A percentile compares a stretch with the other conserved stretches of the same genome.
These are phyloP conservation scores for Nothobranchius furzeri DNA, from an alignment of 2,113 vertebrate species.

Conservation along the genomic window DNA sequence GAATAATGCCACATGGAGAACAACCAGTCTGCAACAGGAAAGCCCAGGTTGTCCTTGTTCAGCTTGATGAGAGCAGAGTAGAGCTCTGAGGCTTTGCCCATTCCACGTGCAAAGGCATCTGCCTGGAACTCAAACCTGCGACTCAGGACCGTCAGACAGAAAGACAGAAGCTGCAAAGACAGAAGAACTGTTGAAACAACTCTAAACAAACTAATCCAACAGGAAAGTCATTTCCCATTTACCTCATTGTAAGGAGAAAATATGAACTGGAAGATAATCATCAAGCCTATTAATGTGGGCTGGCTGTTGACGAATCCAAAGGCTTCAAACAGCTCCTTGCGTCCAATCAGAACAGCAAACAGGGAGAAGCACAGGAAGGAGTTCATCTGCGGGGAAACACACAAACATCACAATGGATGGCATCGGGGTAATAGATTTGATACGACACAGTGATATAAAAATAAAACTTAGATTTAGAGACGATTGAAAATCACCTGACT, in stretches of 20 bases:
- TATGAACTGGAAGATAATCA: conserved; percentile 99
- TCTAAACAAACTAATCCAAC: background rate
- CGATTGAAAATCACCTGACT: conserved; percentile 87
- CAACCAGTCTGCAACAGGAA: conserved; percentile 97
- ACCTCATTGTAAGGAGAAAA: conserved; percentile 99
- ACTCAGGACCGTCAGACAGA: conserved; percentile 94
- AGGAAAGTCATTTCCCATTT: conserved; percentile 14
- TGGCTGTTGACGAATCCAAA: conserved; percentile 94
- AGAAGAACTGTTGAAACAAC: background rate
- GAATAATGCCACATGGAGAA: conserved; percentile 99
- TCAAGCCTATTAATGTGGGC: conserved; percentile 94
- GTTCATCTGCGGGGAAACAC: conserved; percentile 86
- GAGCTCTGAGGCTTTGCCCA: conserved; percentile 93
- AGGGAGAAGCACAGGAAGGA: conserved; percentile 98
- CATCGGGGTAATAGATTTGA: background rate
- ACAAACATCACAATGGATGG: background rate
- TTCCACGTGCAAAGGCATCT: conserved; percentile 91
- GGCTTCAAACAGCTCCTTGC: conserved; percentile 92
- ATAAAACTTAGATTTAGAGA: background rate
- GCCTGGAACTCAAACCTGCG: conserved; percentile 98
- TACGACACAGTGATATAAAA: background rate
- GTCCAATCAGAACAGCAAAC: conserved; percentile 94
- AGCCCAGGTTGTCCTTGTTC: conserved; percentile 98
- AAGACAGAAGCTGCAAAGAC: conserved; percentile 88
- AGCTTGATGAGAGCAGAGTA: conserved; percentile 97